These are phyloP conservation scores for Cryptotermes secundus DNA, from an alignment of 1,140 invertebrate species.

Conservation along the genomic window DNA sequence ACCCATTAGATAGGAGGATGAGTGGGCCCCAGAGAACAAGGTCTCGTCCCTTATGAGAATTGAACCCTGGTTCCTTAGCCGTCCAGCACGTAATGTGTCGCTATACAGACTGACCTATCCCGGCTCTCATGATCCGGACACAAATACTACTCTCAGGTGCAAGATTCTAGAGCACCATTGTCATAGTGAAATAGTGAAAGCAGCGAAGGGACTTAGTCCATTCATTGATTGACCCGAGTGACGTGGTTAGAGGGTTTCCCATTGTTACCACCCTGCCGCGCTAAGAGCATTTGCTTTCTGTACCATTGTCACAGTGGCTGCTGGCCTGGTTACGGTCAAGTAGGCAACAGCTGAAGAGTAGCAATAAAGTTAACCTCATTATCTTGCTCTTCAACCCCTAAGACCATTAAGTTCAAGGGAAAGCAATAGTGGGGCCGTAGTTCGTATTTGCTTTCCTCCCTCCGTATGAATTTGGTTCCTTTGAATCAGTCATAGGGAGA, in stretches of 20 bases:
- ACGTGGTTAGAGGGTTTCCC: not conserved
- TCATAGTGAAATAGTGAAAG: not conserved
- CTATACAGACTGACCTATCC: too few relatives aligned
- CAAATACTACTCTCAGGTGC: too few relatives aligned
- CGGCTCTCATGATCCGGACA: too few relatives aligned
- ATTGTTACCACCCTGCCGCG: not conserved
- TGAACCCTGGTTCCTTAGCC: too few relatives aligned
- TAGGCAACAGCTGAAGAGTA: not conserved
- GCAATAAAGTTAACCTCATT: not conserved
- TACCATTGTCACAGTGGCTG: conserved; percentile 2
- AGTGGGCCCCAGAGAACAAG: too few relatives aligned
- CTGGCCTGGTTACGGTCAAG: not conserved
- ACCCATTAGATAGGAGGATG: too few relatives aligned
- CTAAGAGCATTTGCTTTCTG: conserved; percentile 3
- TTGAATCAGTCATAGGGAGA: too few relatives aligned
- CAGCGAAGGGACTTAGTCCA: not conserved
- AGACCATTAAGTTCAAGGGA: not conserved
- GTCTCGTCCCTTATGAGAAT: too few relatives aligned
- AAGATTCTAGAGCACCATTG: too few relatives aligned
- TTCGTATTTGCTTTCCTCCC: too few relatives aligned
- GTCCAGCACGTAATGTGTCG: too few relatives aligned
- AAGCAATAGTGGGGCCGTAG: not conserved
- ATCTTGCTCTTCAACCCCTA: not conserved
- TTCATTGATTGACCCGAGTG: not conserved
- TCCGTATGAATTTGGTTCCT: too few relatives aligned